Evolutionary conservation across 92 coral and sea anemone species (phyloP), one percentile per base, ranked within the genome.

Genomic region (Palythoa grandiflora): DNA sequence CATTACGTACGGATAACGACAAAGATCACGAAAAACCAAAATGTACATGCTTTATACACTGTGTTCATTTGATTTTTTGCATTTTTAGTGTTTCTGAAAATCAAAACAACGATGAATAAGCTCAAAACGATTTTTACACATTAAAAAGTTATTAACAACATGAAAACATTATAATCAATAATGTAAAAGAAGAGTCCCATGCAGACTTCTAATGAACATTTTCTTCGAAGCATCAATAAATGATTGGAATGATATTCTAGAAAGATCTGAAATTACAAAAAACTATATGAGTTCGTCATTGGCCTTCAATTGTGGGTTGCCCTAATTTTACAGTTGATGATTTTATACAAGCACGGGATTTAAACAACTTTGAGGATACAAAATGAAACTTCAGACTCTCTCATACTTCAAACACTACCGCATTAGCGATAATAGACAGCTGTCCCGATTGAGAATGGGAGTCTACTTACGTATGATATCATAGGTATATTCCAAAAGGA

Each of bases 391-490:
- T 65, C 86, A 21, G 38, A 44, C 54, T 44, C n/a, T 38, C 63
- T 20, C 60, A 53, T 36, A n/a, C 48, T 80, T 68, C 47, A 59
- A 77, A 16, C 44, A 13, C 73, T 66, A 81, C 55, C 21, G 60
- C 60, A 19, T 15, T 47, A 81, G 40, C 37, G 59, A 12, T 11
- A 54, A 53, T 10, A 53, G 11, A 77, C 28, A 21, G 60, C 40
- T 73, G 57, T 77, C 75, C 75, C 83, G 53, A 77, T 44, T 20
- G 1, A 44, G 73, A 59, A 75, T 81, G 9, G 9, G 70, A 17
- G 70, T 7, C 9, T 87, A 95, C 99, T 97, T 90, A 97, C 99
- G 75, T 95, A 96, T 15, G 99, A 97, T 54, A 95, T 75, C 92
- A 97, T 90, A 13, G 99, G 98, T 16, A 94, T 81, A 39, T 95